Conservation (phyloP, 2,888 invertebrate species). For the Protophormia terraenovae region DNA sequence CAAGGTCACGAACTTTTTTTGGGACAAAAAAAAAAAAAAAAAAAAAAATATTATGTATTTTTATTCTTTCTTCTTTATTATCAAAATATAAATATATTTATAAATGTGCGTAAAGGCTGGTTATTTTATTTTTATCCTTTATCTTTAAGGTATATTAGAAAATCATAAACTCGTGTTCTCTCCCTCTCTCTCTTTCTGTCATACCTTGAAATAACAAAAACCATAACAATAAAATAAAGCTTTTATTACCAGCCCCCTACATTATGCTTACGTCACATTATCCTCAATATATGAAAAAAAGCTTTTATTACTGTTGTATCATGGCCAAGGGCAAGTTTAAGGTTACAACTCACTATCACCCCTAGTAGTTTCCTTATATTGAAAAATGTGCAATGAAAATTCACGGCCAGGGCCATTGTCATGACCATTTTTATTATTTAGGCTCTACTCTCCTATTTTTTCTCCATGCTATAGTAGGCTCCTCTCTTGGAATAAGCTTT, state of each 20-base stretch:
- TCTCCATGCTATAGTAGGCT: constrained; percentile 1
- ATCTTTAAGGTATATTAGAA: constrained; percentile 46
- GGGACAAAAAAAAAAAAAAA: constrained; percentile 1
- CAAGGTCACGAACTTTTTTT: constrained; percentile 74
- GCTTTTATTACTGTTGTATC: constrained; percentile 45
- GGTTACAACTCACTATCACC: constrained; percentile 40
- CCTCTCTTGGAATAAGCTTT: constrained; percentile 55
- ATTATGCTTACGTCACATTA: constrained; percentile 47
- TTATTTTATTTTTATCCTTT: neutral
- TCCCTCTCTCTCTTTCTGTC: neutral
- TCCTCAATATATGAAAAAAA: constrained; percentile 12
- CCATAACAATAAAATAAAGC: constrained; percentile 15
- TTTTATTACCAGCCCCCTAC: constrained; percentile 47
- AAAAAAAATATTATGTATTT: no score
- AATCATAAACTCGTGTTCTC: constrained; percentile 11
- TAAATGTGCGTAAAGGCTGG: neutral
- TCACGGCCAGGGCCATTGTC: constrained; percentile 71
- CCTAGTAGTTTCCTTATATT: neutral
- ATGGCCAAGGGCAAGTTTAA: constrained; percentile 68
- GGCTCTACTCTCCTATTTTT: constrained; percentile 42
- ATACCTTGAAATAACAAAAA: constrained; percentile 28
- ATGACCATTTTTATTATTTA: constrained; percentile 73
- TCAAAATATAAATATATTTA: neutral
- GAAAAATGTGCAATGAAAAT: constrained; percentile 16
- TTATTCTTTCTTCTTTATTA: neutral